Evolutionary conservation across 2,888 invertebrate species (phyloP), one percentile per base, ranked within the genome.

Genomic region (Imbricaverruca yamaguchii): DNA sequence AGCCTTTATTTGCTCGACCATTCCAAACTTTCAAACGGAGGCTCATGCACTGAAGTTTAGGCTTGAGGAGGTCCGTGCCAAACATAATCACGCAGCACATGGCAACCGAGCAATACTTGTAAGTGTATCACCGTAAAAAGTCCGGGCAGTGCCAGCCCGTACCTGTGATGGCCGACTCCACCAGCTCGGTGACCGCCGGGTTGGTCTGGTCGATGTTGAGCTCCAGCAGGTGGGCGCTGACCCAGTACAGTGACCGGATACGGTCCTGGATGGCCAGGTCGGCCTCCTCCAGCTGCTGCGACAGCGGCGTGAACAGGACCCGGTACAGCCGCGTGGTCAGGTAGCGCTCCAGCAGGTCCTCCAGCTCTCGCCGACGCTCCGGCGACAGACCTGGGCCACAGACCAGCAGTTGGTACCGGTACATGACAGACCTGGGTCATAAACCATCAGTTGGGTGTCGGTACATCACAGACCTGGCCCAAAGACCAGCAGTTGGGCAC

Each of bases 181-280:
- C 92, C 81, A 95, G 89, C 85, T 94, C 94, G n/a, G 96, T 89
- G 13, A 96, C 95, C 85, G 92, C 92, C 0, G 93, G 90, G 87
- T 92, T 92, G 15, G 92, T 91, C 86, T 97, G 93, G 86, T 96
- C 94, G 83, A 99, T 93, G 85, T 93, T 91, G 85, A 97, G 96
- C 86, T 97, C 97, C 82, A 99, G 90, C 88, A 97, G 96, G 83
- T 93, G 92, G 80, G 96, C 93, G 82, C 95, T 95, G 13, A 99
- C 95, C 99, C 99, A 99, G 87, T 95, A 94, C 81, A 99, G 89
- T 86, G 95, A 94, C 80, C 98, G 92, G 85, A 99, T 98, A 89
- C 89, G 92, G 84, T 93, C 94, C 85, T 98, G 98, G 86, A 98
- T 92, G 77, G 91, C 91, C 67, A 98, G 91, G 90, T 99, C 99